phyloP scores from a whole-genome alignment of 2,888 invertebrate species.

The Schrankia costaestrigalis region DNA sequence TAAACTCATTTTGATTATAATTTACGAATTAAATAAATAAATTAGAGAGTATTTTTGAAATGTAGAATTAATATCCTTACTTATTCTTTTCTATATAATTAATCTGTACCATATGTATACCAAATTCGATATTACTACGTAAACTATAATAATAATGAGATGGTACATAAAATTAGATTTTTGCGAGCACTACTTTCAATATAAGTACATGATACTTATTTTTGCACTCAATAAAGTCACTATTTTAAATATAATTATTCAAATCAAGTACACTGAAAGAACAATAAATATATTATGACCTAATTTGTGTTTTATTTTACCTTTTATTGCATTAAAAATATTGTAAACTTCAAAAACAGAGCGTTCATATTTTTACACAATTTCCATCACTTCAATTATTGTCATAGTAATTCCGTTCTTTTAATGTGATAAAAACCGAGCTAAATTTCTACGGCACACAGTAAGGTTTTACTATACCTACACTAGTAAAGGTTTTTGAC shows the following conservation, averaged over 20 bases:
- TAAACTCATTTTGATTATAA: background rate
- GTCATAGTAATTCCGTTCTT: no score
- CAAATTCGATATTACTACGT: slow-evolving; percentile 31
- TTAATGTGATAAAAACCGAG: no score
- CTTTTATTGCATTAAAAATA: background rate
- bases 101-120: slow-evolving; percentile 21
- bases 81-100: slow-evolving; percentile 29
- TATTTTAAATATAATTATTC: slow-evolving; percentile 73
- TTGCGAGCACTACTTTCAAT: slow-evolving; percentile 68
- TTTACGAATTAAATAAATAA: background rate
- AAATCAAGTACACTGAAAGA: slow-evolving; percentile 66
- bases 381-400: no score
- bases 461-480: no score
- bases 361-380: no score
- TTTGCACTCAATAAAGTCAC: slow-evolving; percentile 76
- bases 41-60: background rate
- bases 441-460: no score
- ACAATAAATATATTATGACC: slow-evolving; percentile 65
- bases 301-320: slow-evolving; percentile 49
- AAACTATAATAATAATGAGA: slow-evolving; percentile 30
- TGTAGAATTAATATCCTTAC: no score
- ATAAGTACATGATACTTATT: slow-evolving; percentile 66
- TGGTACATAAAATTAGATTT: slow-evolving; percentile 51
- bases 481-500: no score
- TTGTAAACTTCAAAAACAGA: no score